phyloP scores from a whole-genome alignment of 2,797 vertebrate species.

The Melanotaenia nigrans region DNA sequence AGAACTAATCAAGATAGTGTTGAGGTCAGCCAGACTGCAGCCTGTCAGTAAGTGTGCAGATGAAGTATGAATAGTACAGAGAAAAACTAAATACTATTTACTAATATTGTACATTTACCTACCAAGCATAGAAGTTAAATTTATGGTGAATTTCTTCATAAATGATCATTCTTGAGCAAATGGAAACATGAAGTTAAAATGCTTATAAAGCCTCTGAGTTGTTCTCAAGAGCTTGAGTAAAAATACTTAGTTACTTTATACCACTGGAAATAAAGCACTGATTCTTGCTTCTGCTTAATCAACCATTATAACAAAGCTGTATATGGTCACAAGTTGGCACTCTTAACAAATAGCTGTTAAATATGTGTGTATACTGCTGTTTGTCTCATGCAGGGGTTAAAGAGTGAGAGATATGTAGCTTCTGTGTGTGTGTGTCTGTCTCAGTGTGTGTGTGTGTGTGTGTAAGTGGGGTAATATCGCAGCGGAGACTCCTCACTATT shows the following conservation, averaged over 20 bases:
- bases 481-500: slow-evolving; percentile 38
- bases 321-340: neutral
- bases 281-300: neutral
- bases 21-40: too few species aligned
- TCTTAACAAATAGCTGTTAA: slow-evolving; percentile 25
- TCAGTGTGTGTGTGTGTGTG: neutral
- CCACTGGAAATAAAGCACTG: neutral
- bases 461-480: slow-evolving; percentile 10
- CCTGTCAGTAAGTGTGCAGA: too few species aligned
- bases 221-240: neutral
- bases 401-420: slow-evolving; percentile 11
- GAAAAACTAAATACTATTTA: neutral
- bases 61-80: neutral
- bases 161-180: neutral
- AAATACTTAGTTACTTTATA: neutral
- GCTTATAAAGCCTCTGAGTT: neutral
- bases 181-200: neutral
- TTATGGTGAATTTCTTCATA: neutral
- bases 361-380: slow-evolving; percentile 6
- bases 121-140: neutral
- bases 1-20: too few species aligned
- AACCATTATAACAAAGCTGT: neutral
- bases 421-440: neutral
- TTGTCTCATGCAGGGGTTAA: slow-evolving; percentile 1
- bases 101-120: neutral